Conservation (phyloP, 2,113 vertebrate genomes). For the Siniperca chuatsi region DNA sequence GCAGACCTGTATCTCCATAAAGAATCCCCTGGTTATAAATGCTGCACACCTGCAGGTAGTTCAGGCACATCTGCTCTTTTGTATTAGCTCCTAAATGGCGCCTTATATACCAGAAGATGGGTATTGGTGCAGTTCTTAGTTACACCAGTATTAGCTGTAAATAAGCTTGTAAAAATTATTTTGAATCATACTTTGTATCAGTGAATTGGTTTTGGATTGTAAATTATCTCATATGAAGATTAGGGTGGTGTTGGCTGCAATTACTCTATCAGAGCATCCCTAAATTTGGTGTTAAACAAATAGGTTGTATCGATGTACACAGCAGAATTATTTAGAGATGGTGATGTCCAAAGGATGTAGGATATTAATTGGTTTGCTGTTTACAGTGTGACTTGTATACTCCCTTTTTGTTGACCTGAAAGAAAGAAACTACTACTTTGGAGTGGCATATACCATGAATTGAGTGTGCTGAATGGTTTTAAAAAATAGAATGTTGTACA, state of each 20-base stretch:
- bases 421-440: slow-evolving; percentile 26
- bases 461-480: slow-evolving; percentile 43
- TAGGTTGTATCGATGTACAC: slow-evolving; percentile 29
- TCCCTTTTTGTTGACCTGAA: slow-evolving; percentile 25
- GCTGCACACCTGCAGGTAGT: slow-evolving; percentile 64
- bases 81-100: slow-evolving; percentile 53
- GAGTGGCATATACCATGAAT: slow-evolving; percentile 38
- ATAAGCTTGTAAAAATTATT: slow-evolving; percentile 79
- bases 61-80: slow-evolving; percentile 65
- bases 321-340: slow-evolving; percentile 48
- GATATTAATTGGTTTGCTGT: slow-evolving; percentile 46
- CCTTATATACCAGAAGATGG: slow-evolving; percentile 57
- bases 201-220: slow-evolving; percentile 67
- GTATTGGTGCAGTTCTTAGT: slow-evolving; percentile 62
- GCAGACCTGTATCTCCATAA: slow-evolving; percentile 36
- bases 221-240: slow-evolving; percentile 54
- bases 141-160: slow-evolving; percentile 79
- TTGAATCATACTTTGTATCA: slow-evolving; percentile 70
- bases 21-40: slow-evolving; percentile 46
- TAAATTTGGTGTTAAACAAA: slow-evolving; percentile 35
- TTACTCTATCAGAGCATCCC: slow-evolving; percentile 43
- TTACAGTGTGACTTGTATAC: slow-evolving; percentile 44
- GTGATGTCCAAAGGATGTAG: slow-evolving; percentile 49
- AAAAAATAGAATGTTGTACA: slow-evolving; percentile 40
- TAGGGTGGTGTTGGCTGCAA: slow-evolving; percentile 31